Percentiles rank a stretch among this genome's conserved stretches.
phyloP scores from a whole-genome alignment of 2,888 invertebrate genomes.

The Abrostola triplasia region DNA sequence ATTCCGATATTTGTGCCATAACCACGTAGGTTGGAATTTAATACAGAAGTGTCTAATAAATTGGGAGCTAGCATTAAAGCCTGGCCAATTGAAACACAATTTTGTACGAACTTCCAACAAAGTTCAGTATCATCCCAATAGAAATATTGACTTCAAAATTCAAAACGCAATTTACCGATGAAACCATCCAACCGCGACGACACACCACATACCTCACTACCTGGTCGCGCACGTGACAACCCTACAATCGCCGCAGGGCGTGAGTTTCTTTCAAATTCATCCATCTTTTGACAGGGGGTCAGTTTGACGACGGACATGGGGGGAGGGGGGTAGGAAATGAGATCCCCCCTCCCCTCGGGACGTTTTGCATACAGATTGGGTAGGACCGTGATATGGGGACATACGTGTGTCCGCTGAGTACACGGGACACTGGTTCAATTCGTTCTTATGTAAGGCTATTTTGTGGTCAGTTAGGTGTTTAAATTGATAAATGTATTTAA shows the following conservation, averaged over 20 bases:
- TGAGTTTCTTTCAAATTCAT: constrained; percentile 61
- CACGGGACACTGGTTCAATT: constrained; percentile 27
- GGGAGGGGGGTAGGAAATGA: constrained; percentile 57
- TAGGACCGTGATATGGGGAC: constrained; percentile 52
- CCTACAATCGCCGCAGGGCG: constrained; percentile 47
- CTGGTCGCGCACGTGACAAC: constrained; percentile 19
- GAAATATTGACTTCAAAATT: no score
- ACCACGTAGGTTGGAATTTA: no score
- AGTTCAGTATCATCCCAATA: no score
- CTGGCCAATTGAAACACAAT: no score
- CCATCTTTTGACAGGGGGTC: constrained; percentile 63
- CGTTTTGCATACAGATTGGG: constrained; percentile 70
- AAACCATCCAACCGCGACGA: background rate
- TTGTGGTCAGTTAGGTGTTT: background rate
- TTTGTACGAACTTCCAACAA: no score
- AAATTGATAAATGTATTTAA: background rate
- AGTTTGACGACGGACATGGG: constrained; percentile 54
- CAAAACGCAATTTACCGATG: background rate
- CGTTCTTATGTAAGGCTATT: constrained; percentile 26
- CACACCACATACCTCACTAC: background rate
- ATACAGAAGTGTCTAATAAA: no score
- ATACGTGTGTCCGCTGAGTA: constrained; percentile 34
- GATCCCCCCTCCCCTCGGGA: constrained; percentile 57
- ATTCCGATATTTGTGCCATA: no score
- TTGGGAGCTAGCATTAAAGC: no score